Base-by-base conservation (phyloP, 2,888 invertebrate species). In the Athalia circularis region DNA sequence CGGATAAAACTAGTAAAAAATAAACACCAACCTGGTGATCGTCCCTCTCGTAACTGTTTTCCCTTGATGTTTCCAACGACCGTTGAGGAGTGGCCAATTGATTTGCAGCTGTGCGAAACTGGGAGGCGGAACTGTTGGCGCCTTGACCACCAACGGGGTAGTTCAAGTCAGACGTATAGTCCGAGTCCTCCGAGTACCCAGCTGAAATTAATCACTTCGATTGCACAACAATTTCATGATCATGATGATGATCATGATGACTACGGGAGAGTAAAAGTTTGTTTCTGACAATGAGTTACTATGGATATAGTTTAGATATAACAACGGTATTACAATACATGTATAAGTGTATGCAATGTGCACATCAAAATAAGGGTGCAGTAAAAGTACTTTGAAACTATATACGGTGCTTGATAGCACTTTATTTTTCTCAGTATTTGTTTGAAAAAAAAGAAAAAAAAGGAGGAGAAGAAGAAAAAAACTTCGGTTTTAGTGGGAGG, bases 121-220 rank as follows among this genome's bases (percentile, higher is more conserved):
- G 98, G 80, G 97, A 97, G 47, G 96, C 97, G 80, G 97, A 97
- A 88, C 96, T 96, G 92, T 98, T 98, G 86, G 97, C 94, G 89
- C 97, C 96, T 89, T 96, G 96, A 77, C 92, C 92, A 80, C 95
- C 95, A 87, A 96, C 94, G 75, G 98, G 98, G 92, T 96, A 98
- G 92, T 98, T 98, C 87, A 98, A 94, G 91, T 98, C 98, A 81
- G 97, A 97, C 81, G 98, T 98, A 92, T 98, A 98, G 92, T 98
- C 98, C 85, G 97, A 97, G 91, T 98, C 98, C 92, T 98, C 98
- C 74, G 98, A 98, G 91, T 98, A 96, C 80, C 98, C 97, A 90
- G 97, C 97, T 96, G 93, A 85, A 93, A 92, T 64, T 5, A 62
- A 75, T 59, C 43, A 75, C 62, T 52, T 48, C 15, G 52, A 50